A percentile compares a stretch with the other conserved stretches of the same genome.
These are phyloP conservation scores for Synergus japonicus DNA, from an alignment of 2,888 invertebrate genomes.

Conservation along the genomic window DNA sequence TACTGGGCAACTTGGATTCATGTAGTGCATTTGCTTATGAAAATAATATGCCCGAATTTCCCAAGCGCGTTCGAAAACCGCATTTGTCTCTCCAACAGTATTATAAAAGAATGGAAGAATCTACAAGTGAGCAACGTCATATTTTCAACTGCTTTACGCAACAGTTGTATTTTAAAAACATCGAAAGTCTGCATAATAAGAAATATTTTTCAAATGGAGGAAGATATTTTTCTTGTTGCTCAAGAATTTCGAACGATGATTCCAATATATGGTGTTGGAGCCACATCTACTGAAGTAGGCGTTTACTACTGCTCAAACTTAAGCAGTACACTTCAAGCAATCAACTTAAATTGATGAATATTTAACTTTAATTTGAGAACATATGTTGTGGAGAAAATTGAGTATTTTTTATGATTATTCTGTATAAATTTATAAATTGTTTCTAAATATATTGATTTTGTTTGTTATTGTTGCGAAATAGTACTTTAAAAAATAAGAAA, in stretches of 20 bases:
- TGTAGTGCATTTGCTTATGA: constrained; percentile 13
- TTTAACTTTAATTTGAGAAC: too few relatives aligned
- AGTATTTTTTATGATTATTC: too few relatives aligned
- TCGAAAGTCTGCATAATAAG: neutral
- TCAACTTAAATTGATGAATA: constrained; percentile 18
- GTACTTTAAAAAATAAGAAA: too few relatives aligned
- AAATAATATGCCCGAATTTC: constrained; percentile 20
- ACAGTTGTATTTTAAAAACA: constrained; percentile 13
- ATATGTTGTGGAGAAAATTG: too few relatives aligned
- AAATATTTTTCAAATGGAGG: constrained; percentile 17
- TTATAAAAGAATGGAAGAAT: constrained; percentile 25
- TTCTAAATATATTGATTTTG: too few relatives aligned
- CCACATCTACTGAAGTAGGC: constrained; percentile 5
- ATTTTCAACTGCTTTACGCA: constrained; percentile 33
- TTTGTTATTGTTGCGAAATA: too few relatives aligned
- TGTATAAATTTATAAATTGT: too few relatives aligned
- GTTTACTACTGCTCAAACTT: constrained; percentile 29
- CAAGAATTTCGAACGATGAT: constrained; percentile 13
- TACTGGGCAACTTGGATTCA: neutral
- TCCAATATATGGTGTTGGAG: constrained; percentile 38
- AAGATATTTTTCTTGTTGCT: constrained; percentile 18
- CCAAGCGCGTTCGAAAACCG: constrained; percentile 7
- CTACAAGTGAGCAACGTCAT: constrained; percentile 33
- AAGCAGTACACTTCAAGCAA: neutral
- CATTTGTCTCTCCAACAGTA: constrained; percentile 21